Conservation (phyloP, 2,888 invertebrate genomes). For the Torymus texanus region DNA sequence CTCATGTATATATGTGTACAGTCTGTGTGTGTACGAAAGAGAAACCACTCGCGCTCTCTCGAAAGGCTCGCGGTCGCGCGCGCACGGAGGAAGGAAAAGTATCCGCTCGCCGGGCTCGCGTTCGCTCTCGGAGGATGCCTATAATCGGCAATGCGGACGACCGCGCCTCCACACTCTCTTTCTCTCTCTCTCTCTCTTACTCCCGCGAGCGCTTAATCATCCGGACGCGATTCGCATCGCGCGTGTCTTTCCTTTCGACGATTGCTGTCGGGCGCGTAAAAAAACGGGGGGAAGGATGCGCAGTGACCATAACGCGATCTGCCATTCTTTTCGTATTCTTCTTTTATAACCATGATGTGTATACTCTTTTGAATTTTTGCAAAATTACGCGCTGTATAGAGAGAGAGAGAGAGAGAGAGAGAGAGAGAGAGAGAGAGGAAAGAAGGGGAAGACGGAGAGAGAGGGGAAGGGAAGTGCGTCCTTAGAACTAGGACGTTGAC, state of each 20-base stretch:
- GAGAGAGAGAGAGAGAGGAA: too few relatives aligned
- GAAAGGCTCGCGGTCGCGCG: neutral
- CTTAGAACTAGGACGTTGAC: neutral
- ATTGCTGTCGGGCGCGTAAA: too few relatives aligned
- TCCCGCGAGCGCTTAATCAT: conserved; percentile 61
- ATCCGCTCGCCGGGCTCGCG: conserved; percentile 40
- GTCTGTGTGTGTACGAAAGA: conserved; percentile 19
- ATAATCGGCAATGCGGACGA: conserved; percentile 72
- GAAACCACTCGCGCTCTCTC: conserved; percentile 48
- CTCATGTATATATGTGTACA: too few relatives aligned
- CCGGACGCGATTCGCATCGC: conserved; percentile 19
- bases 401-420: too few relatives aligned
- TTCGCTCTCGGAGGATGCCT: conserved; percentile 66
- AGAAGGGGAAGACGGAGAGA: too few relatives aligned
- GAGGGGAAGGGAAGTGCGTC: too few relatives aligned
- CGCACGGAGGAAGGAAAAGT: conserved; percentile 53
- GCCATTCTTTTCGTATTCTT: too few relatives aligned
- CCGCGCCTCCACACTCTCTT: conserved; percentile 67
- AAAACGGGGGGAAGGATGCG: neutral
- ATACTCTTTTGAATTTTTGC: too few relatives aligned
- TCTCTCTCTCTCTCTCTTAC: neutral
- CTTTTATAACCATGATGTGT: too few relatives aligned
- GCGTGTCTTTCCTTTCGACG: too few relatives aligned
- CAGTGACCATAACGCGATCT: neutral
- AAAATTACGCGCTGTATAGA: too few relatives aligned